Base-by-base conservation (phyloP, 2,797 vertebrate species). In the Babyrousa celebensis region DNA sequence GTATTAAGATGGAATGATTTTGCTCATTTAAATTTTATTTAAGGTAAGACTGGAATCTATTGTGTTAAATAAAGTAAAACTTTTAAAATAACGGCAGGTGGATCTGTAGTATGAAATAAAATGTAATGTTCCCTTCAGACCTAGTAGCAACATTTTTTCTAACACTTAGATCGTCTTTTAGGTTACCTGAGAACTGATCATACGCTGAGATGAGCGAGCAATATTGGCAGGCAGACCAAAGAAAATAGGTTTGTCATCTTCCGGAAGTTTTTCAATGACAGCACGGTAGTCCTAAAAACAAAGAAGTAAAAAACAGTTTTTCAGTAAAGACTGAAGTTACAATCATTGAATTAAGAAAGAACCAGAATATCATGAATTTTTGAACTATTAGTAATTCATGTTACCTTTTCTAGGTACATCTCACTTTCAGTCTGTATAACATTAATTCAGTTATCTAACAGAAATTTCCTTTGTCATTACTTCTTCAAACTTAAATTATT, bases 181-280 rank as follows among this genome's bases (percentile, higher is more conserved):
- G 0, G 65, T 95, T 98, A 99, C 99, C 99, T 99, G 99, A 91
- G 99, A 99, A 97, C 99, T 99, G 98, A 99, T 98, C 97, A 99
- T 99, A 97, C 99, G 99, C 97, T 99, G 99, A 48, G 99, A 99
- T 62, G 99, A 99, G 91, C 99, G 99, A 93, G 99, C 99, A 43
- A 99, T 99, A 97, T 99, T 99, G 97, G 99, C 99, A 78, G 99
- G 99, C 29, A 99, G 98, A 96, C 99, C 99, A 96, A 99, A 99
- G 98, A 99, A 99, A 43, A 99, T 99, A 9, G 99, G 99, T 89
- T 99, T 99, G 98, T 99, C 99, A 74, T 99, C 99, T 98, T 99
- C 99, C 40, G 99, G 99, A 96, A 99, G 99, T 96, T 98, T 99
- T 97, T 99, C 99, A 95, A 99, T 99, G 96, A 99, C 95, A 62